Evolutionary conservation across 2,888 invertebrate species (phyloP), one percentile per base, ranked within the genome.

Genomic region (Unio pictorum): DNA sequence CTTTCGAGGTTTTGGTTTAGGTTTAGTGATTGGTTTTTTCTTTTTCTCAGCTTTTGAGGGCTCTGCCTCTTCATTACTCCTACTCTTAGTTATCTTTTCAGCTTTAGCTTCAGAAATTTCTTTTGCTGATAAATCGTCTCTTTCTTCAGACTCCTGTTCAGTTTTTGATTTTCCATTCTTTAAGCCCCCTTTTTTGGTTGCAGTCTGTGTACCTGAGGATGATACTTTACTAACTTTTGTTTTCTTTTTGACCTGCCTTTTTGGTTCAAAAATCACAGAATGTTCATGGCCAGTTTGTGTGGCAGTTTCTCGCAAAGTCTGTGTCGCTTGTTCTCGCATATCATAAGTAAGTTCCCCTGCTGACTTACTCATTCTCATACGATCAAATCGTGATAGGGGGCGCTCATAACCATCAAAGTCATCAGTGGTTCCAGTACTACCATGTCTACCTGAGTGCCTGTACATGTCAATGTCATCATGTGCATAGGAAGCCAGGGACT

Each of bases 391-490:
- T 45, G 83, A 81, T 61, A 86, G 72, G 8, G 79, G 76, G 26
- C 78, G 72, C 28, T 79, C 81, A 63, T 79, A 81, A 17, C 79
- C 81, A 72, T 81, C 84, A 69, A 74, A 76, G 64, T 79, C 79
- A 59, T 79, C 79, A 20, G 75, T 76, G 66, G 75, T 73, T 57
- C 72, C 68, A 20, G 67, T 74, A 20, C 63, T 69, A 18, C 71
- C 71, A 61, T 78, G 75, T 20, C 72, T 68, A 26, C 72, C 64
- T 7, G 79, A 76, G 34, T 71, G 74, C 34, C 76, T 65, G 23
- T 79, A 76, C 28, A 80, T 75, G 26, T 84, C 84, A n/a, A 84
- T 75, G 69, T 86, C 86, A 74, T 86, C 86, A 64, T 80, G 74
- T 17, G 79, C 78, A 69, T 81, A 82, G 1, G 84, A 84, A 1